phyloP scores from a whole-genome alignment of 2,797 vertebrate genomes.

The Syngnathus acus region DNA sequence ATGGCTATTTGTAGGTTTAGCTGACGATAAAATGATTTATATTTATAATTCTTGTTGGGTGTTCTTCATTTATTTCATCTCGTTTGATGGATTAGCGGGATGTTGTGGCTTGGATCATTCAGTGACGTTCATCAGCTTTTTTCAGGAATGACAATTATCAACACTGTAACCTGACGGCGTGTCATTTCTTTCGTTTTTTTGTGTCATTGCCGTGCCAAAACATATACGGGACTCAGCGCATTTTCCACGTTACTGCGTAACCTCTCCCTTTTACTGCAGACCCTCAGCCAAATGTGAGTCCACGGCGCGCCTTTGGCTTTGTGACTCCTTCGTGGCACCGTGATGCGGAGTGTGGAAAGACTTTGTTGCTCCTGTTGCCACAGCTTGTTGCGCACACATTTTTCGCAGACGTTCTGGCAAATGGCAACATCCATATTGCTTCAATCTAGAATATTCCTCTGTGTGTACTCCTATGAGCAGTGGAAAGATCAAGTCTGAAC shows the following conservation, averaged over 20 bases:
- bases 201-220: slow-evolving; percentile 24
- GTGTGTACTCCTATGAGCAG: slow-evolving; percentile 1
- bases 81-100: not conserved
- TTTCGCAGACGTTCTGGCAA: slow-evolving; percentile 53
- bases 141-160: not conserved
- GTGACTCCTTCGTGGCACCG: not conserved
- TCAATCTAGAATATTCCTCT: slow-evolving; percentile 36
- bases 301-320: not conserved
- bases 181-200: not conserved
- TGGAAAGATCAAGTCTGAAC: slow-evolving; percentile 25
- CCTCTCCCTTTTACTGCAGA: slow-evolving; percentile 40
- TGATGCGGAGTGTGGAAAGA: slow-evolving; percentile 45
- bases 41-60: not conserved
- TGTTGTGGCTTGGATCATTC: not conserved
- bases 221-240: slow-evolving; percentile 31
- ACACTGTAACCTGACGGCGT: not conserved
- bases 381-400: slow-evolving; percentile 59
- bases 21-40: not conserved
- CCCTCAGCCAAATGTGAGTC: slow-evolving; percentile 19
- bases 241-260: slow-evolving; percentile 57
- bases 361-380: slow-evolving; percentile 56
- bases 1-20: not conserved
- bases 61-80: not conserved
- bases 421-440: slow-evolving; percentile 38
- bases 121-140: not conserved